Base-by-base conservation (phyloP, 1,140 invertebrate genomes). In the Plutomurus gul region DNA sequence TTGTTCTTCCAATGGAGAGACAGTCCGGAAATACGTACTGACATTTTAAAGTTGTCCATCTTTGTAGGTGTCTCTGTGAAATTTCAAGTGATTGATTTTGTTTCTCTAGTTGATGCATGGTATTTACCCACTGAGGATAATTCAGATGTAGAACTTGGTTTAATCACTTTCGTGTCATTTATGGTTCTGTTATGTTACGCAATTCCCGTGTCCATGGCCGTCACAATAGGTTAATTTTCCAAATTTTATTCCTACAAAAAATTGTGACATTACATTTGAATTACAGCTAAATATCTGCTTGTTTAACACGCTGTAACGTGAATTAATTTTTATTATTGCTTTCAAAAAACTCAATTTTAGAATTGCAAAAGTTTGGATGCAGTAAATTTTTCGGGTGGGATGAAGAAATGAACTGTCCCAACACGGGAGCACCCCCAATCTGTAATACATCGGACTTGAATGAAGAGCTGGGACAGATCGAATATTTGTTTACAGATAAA, bases 401-500 rank as follows among this genome's bases (percentile, higher is more conserved):
- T 81, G 27, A 86, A 1, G 87, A 91, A n/a, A 88, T 93, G 87
- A 90, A 88, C 79, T 79, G 77, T 27, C 89, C 86, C 22, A 82
- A 83, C 11, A 88, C 84, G 1, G 85, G 90, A 56, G 86, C 89
- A 73, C 77, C 85, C 4, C 87, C 91, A 0, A 86, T 89, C 47
- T 89, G 88, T 40, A 92, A 92, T 83, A 90, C 91, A 20, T 92
- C 91, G 0, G 91, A 93, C 85, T 85, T 93, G 3, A 92, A 92
- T 85, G 92, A 92, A 89, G 82, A 85, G 88, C 6, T 89, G 11
- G 83, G 83, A 20, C 83, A 89, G 87, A 87, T 90, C 13, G 86
- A 90, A 78, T 91, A 91, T 84, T 84, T 93, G 20, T 91, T 93
- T 82, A 89, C 90, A 2, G 92, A 93, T 84, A 93, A 93, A 85